These are phyloP conservation scores for Drosophila elegans DNA, from an alignment of 1,140 invertebrate species.

Conservation along the genomic window DNA sequence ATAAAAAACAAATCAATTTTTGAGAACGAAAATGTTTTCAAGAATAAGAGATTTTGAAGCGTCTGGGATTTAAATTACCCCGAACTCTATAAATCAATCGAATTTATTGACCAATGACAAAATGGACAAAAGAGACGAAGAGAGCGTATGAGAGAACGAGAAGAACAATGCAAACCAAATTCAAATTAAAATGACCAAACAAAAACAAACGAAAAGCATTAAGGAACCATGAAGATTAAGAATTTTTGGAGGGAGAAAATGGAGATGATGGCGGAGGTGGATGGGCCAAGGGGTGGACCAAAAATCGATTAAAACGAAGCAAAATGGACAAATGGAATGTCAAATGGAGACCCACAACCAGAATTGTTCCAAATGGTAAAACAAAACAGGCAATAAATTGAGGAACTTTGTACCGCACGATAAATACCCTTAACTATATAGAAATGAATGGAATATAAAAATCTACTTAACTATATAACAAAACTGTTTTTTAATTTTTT, in stretches of 20 bases:
- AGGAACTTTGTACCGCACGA: not conserved
- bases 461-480: too few species aligned
- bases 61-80: slow-evolving; percentile 50
- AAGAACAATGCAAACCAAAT: slow-evolving; percentile 56
- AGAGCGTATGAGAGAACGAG: not conserved
- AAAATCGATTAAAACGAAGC: slow-evolving; percentile 77
- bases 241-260: slow-evolving; percentile 1
- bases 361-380: slow-evolving; percentile 49
- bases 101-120: slow-evolving; percentile 79
- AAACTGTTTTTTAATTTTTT: too few species aligned
- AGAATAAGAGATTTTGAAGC: slow-evolving; percentile 23
- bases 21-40: slow-evolving; percentile 23
- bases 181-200: slow-evolving; percentile 63
- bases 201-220: slow-evolving; percentile 63
- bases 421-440: not conserved
- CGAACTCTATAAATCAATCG: slow-evolving; percentile 67
- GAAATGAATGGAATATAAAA: too few species aligned
- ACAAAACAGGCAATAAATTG: not conserved
- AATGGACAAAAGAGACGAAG: slow-evolving; percentile 11
- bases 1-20: slow-evolving; percentile 61
- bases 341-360: slow-evolving; percentile 60
- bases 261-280: not conserved
- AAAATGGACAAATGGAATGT: slow-evolving; percentile 69
- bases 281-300: slow-evolving; percentile 7
- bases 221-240: slow-evolving; percentile 45